Percentiles rank a stretch among this genome's conserved stretches.
phyloP scores from a whole-genome alignment of 2,888 invertebrate genomes.

The Phengaris arion region DNA sequence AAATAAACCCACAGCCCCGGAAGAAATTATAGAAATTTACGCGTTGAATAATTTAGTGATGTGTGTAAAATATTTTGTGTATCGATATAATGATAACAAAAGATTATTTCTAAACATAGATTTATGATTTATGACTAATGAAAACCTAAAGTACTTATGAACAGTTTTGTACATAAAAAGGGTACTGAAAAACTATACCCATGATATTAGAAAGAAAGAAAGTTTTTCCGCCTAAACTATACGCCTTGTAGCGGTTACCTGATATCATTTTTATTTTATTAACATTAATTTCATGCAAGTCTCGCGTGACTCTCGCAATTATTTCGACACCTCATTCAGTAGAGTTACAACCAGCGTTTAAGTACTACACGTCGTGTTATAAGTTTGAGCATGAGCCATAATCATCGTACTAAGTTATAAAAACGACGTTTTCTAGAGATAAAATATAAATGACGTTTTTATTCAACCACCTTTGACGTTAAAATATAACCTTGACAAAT shows the following conservation, averaged over 20 bases:
- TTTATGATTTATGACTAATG: neutral
- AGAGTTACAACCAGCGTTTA: conserved; percentile 38
- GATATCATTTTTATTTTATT: conserved; percentile 35
- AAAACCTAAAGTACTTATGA: neutral
- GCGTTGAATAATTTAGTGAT: conserved; percentile 56
- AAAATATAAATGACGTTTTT: neutral
- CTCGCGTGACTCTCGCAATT: conserved; percentile 43
- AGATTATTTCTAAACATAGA: neutral
- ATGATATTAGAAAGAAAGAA: neutral
- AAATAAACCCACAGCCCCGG: conserved; percentile 60
- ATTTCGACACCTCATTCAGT: conserved; percentile 43
- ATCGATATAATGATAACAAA: neutral
- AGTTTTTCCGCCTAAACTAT: neutral
- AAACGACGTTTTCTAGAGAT: conserved; percentile 12
- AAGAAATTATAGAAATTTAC: conserved; percentile 74
- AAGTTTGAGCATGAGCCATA: conserved; percentile 30
- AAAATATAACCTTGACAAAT: neutral
- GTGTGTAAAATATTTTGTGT: conserved; percentile 25
- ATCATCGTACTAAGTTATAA: conserved; percentile 9
- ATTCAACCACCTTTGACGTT: neutral
- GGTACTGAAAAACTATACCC: no score
- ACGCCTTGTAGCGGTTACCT: neutral
- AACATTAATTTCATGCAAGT: conserved; percentile 34
- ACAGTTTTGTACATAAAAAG: no score
- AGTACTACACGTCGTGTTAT: conserved; percentile 28